Base-by-base conservation (phyloP, 37 sponge, comb jelly and placozoan genomes). In the Ephydatia muelleri region DNA sequence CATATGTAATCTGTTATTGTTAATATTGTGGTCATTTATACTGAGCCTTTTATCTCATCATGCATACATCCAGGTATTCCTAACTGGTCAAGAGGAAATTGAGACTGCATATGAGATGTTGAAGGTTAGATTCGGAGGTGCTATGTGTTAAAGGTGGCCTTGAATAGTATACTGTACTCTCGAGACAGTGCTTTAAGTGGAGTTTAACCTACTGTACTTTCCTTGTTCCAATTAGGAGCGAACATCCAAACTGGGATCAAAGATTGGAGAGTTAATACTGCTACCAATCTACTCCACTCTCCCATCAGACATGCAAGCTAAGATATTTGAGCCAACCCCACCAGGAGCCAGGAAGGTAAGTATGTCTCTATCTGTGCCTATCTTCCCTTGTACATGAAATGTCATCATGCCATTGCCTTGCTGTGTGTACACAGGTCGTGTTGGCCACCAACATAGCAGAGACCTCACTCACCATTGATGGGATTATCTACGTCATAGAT, bases 301-400 rank as follows among this genome's bases (percentile, higher is more conserved):
- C 14, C 99, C 99, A 19, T 93, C 99, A 36, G 99, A 99, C 70
- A 94, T 99, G 97, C 99, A 99, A 73, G 94, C 97, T 12, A 99
- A 99, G 80, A 99, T 99, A 72, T 99, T 99, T 93, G 99, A 99
- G 66, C 99, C 99, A 21, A 99, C 99, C 74, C 99, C 99, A 21
- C 95, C 97, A 65, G 99, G 97, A 70, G 99, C 97, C n/a, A 83
- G 99, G 29, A 99, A 99, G 85, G 99, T 95, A 43, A 5, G 29
- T 43, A 21, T 47, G 28, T 38, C 19, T 38, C 19, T 38, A 8
- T 77, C 2, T 39, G n/a, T 23, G 29, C 4, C 21, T 78, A 35
- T 78, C 4, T 78, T 26, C 28, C 2, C 35, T 12, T 76, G 48
- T 76, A n/a, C 1, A 23, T 76, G 38, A 13, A 48, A 26, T 38